Base-by-base conservation (phyloP, 2,888 invertebrate genomes). In the Drosophila histrio region DNA sequence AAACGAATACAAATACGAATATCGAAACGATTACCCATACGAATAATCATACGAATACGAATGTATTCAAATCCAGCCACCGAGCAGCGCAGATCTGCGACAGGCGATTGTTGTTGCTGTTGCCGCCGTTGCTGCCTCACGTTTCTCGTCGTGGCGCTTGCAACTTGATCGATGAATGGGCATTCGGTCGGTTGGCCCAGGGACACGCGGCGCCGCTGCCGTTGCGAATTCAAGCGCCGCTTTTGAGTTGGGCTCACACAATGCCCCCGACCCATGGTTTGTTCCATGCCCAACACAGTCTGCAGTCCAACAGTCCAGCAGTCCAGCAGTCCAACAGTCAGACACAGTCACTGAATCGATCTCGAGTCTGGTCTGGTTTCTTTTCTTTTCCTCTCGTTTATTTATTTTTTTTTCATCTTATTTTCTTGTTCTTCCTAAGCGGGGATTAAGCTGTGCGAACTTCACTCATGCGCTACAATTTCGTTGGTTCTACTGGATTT, bases 101-200 rank as follows among this genome's bases (percentile, higher is more conserved):
- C 72, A 50, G 62, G 30, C 66, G 75, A 74, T 85, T 66, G 64
- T 74, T 79, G 52, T 39, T 36, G 63, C 22, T 34, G 47, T 21
- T 13, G 50, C 13, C 54, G 67, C 19, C 36, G 47, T 8, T 59
- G 39, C 26, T 71, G 72, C 79, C 77, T 71, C 86, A 79, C 86
- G 83, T 82, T 79, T 77, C 80, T 86, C 70, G 73, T 79, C 86
- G 82, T 79, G 88, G 88, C 88, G 83, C 83, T 79, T 85, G 83
- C 84, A 80, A 86, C 72, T 88, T 85, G 84, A 85, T 85, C 84
- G 84, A 85, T 85, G 84, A 88, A 85, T 85, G 88, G 87, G 71
- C 84, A 75, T 71, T 75, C 74, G 72, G 54, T 58, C 63, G 50
- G 56, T 36, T 68, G 39, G 60, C 41, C 64, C 66, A 57, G 69